Evolutionary conservation across 1,140 invertebrate species (phyloP), one percentile per base, ranked within the genome.

Genomic region (Pseudobourletiella spinata): DNA sequence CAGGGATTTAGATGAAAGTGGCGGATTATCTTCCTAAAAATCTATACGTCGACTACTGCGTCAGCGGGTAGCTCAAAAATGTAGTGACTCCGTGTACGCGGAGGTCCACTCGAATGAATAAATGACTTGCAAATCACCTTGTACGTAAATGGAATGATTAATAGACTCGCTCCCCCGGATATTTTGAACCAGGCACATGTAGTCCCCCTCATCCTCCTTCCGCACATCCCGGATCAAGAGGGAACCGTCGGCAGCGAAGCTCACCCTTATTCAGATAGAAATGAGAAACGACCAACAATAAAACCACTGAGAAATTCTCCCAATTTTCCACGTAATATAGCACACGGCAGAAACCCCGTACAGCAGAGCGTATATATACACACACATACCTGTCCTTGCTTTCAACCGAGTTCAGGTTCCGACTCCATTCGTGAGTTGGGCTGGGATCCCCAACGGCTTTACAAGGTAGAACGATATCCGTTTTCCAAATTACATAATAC

Each of bases 391-490:
- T 57, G 25, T 67, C 66, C 28, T 30, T 56, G 20, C 61, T 63
- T 59, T 48, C 30, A 30, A 67, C 50, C 32, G 44, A 55, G 30
- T 61, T 44, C 29, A 59, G 61, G 29, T 39, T 44, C 28, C 58
- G 51, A 57, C 52, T 61, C 66, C 68, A 62, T 55, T 64, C 50
- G 26, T 8, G 24, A 46, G 44, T 59, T 57, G 25, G 54, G 52
- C 3, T 4, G 15, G 77, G 76, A 51, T 74, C 71, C 39, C 78
- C 78, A 0, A 78, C 75, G 28, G 74, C 72, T 24, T 74, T 62
- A 63, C 78, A 80, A 16, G 72, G 71, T 2, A 80, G 67, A 14
- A 66, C 63, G 0, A 79, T 72, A 35, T 73, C 71, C 25, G 75
- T 69, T 61, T 73, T 73, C 71, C 71, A 72, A 24, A 69, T 48